Percentiles rank a stretch among this genome's conserved stretches.
phyloP scores from a whole-genome alignment of 2,888 invertebrate genomes.

The Cryptocephalus primarius region DNA sequence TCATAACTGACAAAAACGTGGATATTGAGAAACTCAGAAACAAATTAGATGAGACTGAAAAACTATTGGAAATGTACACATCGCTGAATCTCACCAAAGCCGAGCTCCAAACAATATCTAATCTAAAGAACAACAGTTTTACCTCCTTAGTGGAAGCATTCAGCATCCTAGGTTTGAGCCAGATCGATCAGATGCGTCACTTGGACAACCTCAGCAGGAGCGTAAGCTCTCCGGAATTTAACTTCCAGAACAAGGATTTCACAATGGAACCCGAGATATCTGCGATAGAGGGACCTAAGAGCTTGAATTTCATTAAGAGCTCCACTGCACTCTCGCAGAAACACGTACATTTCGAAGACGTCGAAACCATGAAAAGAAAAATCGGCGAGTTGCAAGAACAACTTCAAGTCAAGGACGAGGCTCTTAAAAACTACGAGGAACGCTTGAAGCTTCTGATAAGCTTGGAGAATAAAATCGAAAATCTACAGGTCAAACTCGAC shows the following conservation, averaged over 20 bases:
- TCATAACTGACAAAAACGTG: slow-evolving; percentile 57
- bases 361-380: slow-evolving; percentile 26
- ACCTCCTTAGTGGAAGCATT: slow-evolving; percentile 62
- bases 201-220: slow-evolving; percentile 13
- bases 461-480: slow-evolving; percentile 43
- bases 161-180: slow-evolving; percentile 62
- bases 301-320: slow-evolving; percentile 14
- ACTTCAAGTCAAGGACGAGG: slow-evolving; percentile 46
- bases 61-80: slow-evolving; percentile 41
- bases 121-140: slow-evolving; percentile 47
- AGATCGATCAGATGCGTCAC: slow-evolving; percentile 43
- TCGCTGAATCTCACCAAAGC: slow-evolving; percentile 50
- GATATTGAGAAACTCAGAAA: slow-evolving; percentile 53
- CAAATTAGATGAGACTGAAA: slow-evolving; percentile 44
- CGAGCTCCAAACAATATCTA: slow-evolving; percentile 38
- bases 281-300: slow-evolving; percentile 17
- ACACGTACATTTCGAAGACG: slow-evolving; percentile 42
- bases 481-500: slow-evolving; percentile 44
- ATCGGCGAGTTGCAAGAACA: slow-evolving; percentile 42
- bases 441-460: slow-evolving; percentile 42
- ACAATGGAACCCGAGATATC: slow-evolving; percentile 26
- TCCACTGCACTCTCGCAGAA: slow-evolving; percentile 30
- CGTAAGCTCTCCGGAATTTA: slow-evolving; percentile 5
- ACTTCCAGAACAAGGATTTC: slow-evolving; percentile 3
- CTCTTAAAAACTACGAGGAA: slow-evolving; percentile 47